Conservation (phyloP, 2,888 invertebrate genomes). For the Melinaea marsaeus region DNA sequence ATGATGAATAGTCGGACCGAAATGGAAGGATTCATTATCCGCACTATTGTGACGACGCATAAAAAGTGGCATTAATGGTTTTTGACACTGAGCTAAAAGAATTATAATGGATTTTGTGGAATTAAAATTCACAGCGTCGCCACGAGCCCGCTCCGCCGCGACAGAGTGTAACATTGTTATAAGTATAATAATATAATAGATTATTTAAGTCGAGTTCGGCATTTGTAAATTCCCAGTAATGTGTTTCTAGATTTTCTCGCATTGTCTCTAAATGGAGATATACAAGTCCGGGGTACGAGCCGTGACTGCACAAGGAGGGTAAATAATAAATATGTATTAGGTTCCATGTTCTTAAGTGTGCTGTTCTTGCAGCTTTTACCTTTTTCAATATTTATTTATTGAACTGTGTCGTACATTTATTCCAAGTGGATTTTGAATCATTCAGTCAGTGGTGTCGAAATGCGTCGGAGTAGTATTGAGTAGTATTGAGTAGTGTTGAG, state of each 20-base stretch:
- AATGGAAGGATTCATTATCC: conserved; percentile 5
- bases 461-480: conserved; percentile 9
- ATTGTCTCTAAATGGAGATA: conserved; percentile 28
- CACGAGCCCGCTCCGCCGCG: conserved; percentile 4
- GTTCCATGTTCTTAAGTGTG: conserved; percentile 12
- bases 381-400: not conserved
- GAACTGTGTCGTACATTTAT: no score
- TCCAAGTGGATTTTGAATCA: no score
- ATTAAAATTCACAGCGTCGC: conserved; percentile 6
- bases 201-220: conserved; percentile 17
- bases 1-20: not conserved
- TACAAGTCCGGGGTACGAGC: conserved; percentile 19
- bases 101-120: conserved; percentile 3
- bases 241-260: conserved; percentile 16
- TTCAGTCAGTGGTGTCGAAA: conserved; percentile 3
- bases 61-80: not conserved
- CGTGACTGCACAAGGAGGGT: conserved; percentile 20
- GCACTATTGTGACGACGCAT: not conserved
- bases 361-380: not conserved
- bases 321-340: conserved; percentile 20
- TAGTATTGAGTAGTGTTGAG: conserved; percentile 7
- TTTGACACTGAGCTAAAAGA: conserved; percentile 4
- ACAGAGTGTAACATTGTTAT: conserved; percentile 19
- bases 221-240: conserved; percentile 18
- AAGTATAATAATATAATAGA: conserved; percentile 24